Evolutionary conservation across 1,140 invertebrate species (phyloP), one percentile per base, ranked within the genome.

Genomic region (Temnothorax nylanderi): DNA sequence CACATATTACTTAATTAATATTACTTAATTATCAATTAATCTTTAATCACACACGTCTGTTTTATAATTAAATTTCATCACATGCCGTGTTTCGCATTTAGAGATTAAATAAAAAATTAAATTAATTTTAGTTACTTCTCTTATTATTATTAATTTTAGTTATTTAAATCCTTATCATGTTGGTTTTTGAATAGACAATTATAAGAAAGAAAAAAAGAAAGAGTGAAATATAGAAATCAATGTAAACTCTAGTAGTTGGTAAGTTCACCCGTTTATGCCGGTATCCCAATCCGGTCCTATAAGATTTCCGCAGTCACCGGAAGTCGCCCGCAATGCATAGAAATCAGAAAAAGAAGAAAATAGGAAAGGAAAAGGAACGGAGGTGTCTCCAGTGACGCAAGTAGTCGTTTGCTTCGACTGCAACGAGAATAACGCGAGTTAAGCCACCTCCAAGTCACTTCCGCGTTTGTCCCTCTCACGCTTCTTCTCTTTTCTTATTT

Each of bases 401-500:
- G 71, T 74, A 82, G 77, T 84, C 82, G 78, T 91, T 88, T 87
- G 77, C 82, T 69, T 87, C 75, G 74, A n/a, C 72, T 51, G 47
- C 78, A 85, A 88, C 37, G 78, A 91, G 78, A 88, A 77, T 90
- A 90, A 87, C 82, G 64, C 49, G 67, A 80, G 71, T 88, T 82
- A 72, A 91, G 51, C 87, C 81, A 88, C 65, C 77, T 86, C 65
- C 74, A 26, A 88, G 71, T 71, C 60, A 18, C 69, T 54, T 56
- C 60, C 41, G 11, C 41, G 8, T 65, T 78, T 18, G 16, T 41
- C 6, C n/a, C 26, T 37, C 69, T 64, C 18, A 37, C 64, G 16
- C 32, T 34, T 37, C 2, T 58, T 85, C 26, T 44, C n/a, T 67
- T 76, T 21, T 51, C 54, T 85, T 85, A 84, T 84, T 56, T 60